Base-by-base conservation (phyloP, 1,140 invertebrate genomes). In the Octopus bimaculoides region DNA sequence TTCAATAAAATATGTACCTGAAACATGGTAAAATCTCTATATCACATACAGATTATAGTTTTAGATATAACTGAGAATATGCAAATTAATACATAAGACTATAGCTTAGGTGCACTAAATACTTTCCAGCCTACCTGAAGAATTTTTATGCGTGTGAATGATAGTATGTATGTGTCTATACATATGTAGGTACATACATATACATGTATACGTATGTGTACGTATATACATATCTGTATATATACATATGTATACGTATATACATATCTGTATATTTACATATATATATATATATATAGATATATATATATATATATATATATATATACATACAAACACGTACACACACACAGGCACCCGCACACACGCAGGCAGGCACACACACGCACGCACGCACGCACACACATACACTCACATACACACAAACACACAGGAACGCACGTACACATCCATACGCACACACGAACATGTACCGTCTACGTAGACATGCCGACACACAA, bases 261-360 rank as follows among this genome's bases (percentile, higher is more conserved):
- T 26, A 75, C 20, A 75, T 26, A 26, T 26, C 8, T 52, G 20
- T 26, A 26, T 26, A n/a, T n/a, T 9, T 26, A 52, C 9, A 26
- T n/a, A 75, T 26, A 52, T 52, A 75, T 26, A 75, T 75, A 75
- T 26, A 75, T 75, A 75, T 26, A 52, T 75, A 75, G 7, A 75
- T 75, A 52, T 26, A 75, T 26, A 26, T 75, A 20, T 26, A 75
- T 75, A 75, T 26, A 75, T 75, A 75, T 20, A 26, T 20, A 20
- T 75, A 20, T 26, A 20, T 52, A 52, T 26, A 20, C 4, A 20
- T 75, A 3, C 10, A 61, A 12, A 17, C 17, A 17, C 4, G 56
- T 61, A 61, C 56, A 61, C 17, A 17, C 56, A 61, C 17, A 4
- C 17, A 17, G 1, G 17, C 17, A 26, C 1, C 1, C 10, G 1